These are phyloP conservation scores for Tor tambroides DNA, from an alignment of 2,113 vertebrate species.

Conservation along the genomic window DNA sequence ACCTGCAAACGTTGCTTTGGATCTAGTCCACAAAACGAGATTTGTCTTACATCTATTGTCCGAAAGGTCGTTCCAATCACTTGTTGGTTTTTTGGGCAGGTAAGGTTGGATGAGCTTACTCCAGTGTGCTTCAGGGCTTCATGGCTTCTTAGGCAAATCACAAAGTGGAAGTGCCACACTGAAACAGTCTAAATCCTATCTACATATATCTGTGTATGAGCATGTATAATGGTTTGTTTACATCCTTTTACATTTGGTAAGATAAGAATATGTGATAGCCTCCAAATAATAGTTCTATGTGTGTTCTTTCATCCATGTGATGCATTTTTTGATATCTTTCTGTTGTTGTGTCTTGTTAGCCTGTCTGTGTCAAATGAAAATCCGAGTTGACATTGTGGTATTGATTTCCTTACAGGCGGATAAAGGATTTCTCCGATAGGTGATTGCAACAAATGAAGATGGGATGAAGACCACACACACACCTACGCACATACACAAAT, in stretches of 20 bases:
- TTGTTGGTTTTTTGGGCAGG: neutral
- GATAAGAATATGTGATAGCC: neutral
- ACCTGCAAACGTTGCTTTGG: neutral
- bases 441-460: slow-evolving; percentile 43
- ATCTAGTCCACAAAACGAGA: neutral
- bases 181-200: neutral
- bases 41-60: neutral
- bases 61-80: neutral
- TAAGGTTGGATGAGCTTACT: neutral
- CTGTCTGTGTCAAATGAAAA: slow-evolving; percentile 50
- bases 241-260: neutral
- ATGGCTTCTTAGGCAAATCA: slow-evolving; percentile 29
- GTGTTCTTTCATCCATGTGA: neutral
- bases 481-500: neutral
- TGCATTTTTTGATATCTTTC: slow-evolving; percentile 17
- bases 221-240: slow-evolving; percentile 22
- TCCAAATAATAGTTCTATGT: neutral
- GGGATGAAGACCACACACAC: slow-evolving; percentile 6
- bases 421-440: slow-evolving; percentile 52
- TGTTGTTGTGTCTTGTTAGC: slow-evolving; percentile 48
- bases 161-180: neutral
- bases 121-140: slow-evolving; percentile 14
- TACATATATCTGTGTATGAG: slow-evolving; percentile 4
- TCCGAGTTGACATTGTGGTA: slow-evolving; percentile 50
- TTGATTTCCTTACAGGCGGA: slow-evolving; percentile 58